phyloP scores from a whole-genome alignment of 2,113 vertebrate species.

The Lutjanus erythropterus region DNA sequence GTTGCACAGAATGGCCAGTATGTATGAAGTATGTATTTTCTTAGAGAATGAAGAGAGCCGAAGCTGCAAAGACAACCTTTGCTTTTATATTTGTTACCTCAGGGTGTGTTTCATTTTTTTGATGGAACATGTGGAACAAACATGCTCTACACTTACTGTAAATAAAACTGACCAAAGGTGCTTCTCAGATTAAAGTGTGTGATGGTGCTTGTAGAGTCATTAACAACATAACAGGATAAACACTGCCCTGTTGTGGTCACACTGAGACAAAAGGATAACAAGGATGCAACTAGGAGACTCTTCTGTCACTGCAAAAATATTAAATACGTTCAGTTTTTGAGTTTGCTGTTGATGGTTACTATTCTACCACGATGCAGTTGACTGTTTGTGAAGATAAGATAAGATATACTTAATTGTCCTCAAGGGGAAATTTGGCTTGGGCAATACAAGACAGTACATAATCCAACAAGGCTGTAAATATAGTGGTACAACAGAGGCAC shows the following conservation, averaged over 20 bases:
- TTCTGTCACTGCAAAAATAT: too few relatives aligned
- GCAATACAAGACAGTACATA: too few relatives aligned
- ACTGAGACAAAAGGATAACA: background rate
- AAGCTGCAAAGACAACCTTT: conserved; percentile 1
- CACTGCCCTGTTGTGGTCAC: conserved; percentile 49
- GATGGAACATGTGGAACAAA: background rate
- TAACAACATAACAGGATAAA: background rate
- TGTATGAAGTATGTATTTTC: background rate
- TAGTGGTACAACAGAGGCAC: too few relatives aligned
- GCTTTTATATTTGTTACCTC: conserved; percentile 1
- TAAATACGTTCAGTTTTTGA: too few relatives aligned
- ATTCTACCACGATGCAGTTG: background rate
- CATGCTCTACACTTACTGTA: background rate
- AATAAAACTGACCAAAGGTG: conserved; percentile 3
- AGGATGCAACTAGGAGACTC: background rate
- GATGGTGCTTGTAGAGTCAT: background rate
- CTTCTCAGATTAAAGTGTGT: background rate
- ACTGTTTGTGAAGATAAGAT: too few relatives aligned
- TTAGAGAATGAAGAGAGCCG: background rate
- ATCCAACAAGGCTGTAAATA: too few relatives aligned
- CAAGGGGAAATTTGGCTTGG: too few relatives aligned
- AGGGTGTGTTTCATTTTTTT: conserved; percentile 14
- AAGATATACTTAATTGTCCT: too few relatives aligned
- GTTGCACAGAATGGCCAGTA: background rate
- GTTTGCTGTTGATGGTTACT: too few relatives aligned